These are phyloP conservation scores for Disparrhopalites patrizii DNA, from an alignment of 2,888 invertebrate species.

Conservation along the genomic window DNA sequence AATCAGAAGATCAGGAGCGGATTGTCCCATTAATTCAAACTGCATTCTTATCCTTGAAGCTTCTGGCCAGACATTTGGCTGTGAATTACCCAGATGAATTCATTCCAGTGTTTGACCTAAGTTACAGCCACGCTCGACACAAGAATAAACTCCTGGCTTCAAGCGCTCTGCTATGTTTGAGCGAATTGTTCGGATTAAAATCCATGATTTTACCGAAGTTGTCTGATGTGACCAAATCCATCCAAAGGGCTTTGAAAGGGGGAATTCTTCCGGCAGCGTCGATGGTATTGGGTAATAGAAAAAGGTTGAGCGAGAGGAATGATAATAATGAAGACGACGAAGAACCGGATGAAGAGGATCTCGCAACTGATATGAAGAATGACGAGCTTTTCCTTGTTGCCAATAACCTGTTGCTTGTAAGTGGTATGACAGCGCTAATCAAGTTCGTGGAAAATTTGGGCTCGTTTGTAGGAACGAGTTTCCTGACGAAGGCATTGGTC, in stretches of 20 bases:
- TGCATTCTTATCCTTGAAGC: slow-evolving; percentile 73
- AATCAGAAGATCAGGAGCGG: slow-evolving; percentile 58
- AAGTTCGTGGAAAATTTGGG: slow-evolving; percentile 46
- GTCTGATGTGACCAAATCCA: slow-evolving; percentile 36
- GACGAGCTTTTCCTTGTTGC: slow-evolving; percentile 7
- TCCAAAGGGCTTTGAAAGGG: slow-evolving; percentile 42
- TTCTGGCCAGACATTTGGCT: slow-evolving; percentile 72
- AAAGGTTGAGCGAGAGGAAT: not conserved
- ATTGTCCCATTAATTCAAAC: slow-evolving; percentile 72
- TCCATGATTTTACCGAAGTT: slow-evolving; percentile 42
- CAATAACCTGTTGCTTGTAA: slow-evolving; percentile 40
- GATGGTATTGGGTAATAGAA: slow-evolving; percentile 29
- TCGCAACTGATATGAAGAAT: slow-evolving; percentile 1
- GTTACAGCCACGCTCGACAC: slow-evolving; percentile 28
- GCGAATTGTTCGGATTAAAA: slow-evolving; percentile 51
- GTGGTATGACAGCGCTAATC: slow-evolving; percentile 44
- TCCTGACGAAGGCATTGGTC: slow-evolving; percentile 40
- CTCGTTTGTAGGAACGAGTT: slow-evolving; percentile 43
- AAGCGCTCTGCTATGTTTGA: slow-evolving; percentile 50
- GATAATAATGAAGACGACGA: not conserved
- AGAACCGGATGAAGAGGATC: not conserved
- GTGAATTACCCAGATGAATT: slow-evolving; percentile 65
- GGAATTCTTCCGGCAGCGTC: too few relatives aligned
- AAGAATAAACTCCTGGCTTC: slow-evolving; percentile 46
- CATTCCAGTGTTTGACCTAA: slow-evolving; percentile 54